Conservation (phyloP, 2,888 invertebrate genomes). For the Desoria tigrina region DNA sequence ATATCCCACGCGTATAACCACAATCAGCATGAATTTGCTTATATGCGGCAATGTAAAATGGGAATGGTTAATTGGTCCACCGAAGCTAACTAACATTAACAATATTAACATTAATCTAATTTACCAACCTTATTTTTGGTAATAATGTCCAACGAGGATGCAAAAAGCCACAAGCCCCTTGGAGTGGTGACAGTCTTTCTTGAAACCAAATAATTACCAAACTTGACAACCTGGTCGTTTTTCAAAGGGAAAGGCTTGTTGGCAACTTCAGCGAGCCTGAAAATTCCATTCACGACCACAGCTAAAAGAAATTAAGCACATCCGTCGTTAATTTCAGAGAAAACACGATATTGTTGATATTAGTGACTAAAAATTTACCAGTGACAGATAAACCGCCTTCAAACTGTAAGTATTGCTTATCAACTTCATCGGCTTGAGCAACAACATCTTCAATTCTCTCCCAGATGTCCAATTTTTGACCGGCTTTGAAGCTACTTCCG, state of each 20-base stretch:
- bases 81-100: constrained; percentile 8
- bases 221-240: constrained; percentile 75
- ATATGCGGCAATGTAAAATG: constrained; percentile 26
- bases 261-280: constrained; percentile 65
- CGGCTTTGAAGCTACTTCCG: constrained; percentile 35
- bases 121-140: constrained; percentile 71
- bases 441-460: constrained; percentile 88
- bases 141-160: constrained; percentile 74
- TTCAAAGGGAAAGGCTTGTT: constrained; percentile 71
- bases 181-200: constrained; percentile 84
- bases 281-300: constrained; percentile 65
- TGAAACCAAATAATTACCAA: constrained; percentile 85
- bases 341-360: no score
- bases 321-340: neutral
- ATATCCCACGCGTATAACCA: constrained; percentile 59
- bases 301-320: constrained; percentile 56
- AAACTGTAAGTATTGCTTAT: constrained; percentile 83
- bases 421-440: constrained; percentile 92
- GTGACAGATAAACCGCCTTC: constrained; percentile 86
- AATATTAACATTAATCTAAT: no score
- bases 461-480: constrained; percentile 48
- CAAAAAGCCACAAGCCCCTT: constrained; percentile 76
- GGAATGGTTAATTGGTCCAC: constrained; percentile 24
- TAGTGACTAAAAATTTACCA: constrained; percentile 55
- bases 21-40: constrained; percentile 43